Percentiles rank a stretch among this genome's conserved stretches.
These are phyloP conservation scores for Pampus argenteus DNA, from an alignment of 2,797 vertebrate genomes.

Conservation along the genomic window DNA sequence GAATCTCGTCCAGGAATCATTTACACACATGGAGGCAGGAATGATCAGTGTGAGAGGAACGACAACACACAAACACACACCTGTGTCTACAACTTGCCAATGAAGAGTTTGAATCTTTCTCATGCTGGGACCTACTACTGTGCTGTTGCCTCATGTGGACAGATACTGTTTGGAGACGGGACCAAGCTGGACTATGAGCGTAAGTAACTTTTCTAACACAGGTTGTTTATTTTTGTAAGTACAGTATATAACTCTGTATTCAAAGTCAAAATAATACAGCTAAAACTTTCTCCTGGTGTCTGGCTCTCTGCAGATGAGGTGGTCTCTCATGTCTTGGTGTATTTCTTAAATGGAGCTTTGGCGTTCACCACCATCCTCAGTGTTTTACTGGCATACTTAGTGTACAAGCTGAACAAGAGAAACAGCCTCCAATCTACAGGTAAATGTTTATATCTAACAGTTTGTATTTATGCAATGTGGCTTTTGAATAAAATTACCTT, in stretches of 20 bases:
- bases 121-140: no score
- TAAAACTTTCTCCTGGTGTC: no score
- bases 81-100: neutral
- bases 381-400: constrained; percentile 12
- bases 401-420: constrained; percentile 21
- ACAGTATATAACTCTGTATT: no score
- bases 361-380: constrained; percentile 7
- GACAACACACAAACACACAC: neutral
- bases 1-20: neutral
- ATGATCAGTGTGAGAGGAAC: neutral
- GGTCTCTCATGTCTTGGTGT: neutral
- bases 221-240: no score
- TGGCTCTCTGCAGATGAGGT: constrained; percentile 21
- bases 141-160: no score
- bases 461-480: neutral
- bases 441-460: neutral
- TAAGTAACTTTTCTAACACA: no score
- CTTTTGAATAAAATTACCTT: neutral
- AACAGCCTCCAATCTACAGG: constrained; percentile 14
- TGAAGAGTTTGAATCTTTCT: no score
- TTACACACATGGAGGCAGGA: neutral
- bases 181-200: no score
- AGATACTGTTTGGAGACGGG: no score
- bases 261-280: no score
- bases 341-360: constrained; percentile 29